A percentile compares a stretch with the other conserved stretches of the same genome.
phyloP scores from a whole-genome alignment of 92 coral and sea anemone species.

The Epizoanthus stellaris region DNA sequence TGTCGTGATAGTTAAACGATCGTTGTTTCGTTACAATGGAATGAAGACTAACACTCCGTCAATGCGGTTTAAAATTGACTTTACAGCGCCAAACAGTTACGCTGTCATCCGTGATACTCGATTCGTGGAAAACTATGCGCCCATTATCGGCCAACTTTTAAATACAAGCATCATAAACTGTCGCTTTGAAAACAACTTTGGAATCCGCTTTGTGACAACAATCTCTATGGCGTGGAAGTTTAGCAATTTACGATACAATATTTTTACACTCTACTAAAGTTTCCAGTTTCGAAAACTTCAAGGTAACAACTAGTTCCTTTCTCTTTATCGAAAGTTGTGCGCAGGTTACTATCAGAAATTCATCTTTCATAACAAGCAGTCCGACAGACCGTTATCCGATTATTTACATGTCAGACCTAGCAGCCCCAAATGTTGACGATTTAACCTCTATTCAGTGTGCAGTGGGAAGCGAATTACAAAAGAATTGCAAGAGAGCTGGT shows the following conservation, averaged over 20 bases:
- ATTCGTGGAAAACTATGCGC: background rate
- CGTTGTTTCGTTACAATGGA: background rate
- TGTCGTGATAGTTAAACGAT: background rate
- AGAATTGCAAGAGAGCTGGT: background rate
- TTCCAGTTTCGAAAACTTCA: background rate
- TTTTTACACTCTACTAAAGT: background rate
- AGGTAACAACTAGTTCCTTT: background rate
- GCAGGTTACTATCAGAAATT: background rate
- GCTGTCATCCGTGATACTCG: background rate
- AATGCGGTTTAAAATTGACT: background rate
- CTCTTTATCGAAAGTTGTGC: background rate
- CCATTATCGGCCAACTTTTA: background rate
- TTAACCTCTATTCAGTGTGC: background rate
- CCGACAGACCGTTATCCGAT: background rate
- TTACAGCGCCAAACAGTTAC: background rate
- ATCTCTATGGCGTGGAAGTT: background rate
- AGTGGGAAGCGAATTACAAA: no score
- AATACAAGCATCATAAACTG: background rate
- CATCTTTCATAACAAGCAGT: background rate
- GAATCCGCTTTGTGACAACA: background rate
- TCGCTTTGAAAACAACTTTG: background rate
- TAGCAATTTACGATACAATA: background rate
- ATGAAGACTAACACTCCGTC: background rate
- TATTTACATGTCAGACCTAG: background rate
- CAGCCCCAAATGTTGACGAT: background rate